These are phyloP conservation scores for Drosophila repleta DNA, from an alignment of 1,140 invertebrate genomes.

Conservation along the genomic window DNA sequence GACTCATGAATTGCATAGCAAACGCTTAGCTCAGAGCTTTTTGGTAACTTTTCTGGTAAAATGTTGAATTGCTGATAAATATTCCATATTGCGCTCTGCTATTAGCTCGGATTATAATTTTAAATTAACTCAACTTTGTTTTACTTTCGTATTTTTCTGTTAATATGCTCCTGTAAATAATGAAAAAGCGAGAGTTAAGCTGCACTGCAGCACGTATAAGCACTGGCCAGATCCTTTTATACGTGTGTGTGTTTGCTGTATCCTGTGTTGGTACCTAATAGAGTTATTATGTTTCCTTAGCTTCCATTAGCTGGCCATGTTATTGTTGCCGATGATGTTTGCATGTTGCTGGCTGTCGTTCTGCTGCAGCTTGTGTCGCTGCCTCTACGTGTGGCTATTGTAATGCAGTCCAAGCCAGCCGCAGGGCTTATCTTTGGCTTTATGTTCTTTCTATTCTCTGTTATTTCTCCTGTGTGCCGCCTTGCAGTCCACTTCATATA, in stretches of 20 bases:
- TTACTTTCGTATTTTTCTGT: too few species aligned
- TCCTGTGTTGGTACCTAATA: conserved; percentile 44
- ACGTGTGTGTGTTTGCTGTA: too few species aligned
- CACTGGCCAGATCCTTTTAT: too few species aligned
- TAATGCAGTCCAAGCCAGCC: conserved; percentile 27
- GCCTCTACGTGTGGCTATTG: conserved; percentile 63
- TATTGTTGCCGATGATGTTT: conserved; percentile 42
- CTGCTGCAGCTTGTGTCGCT: conserved; percentile 45
- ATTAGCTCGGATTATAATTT: too few species aligned
- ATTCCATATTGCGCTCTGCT: too few species aligned
- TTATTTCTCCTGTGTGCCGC: conserved; percentile 24
- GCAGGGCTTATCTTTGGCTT: conserved; percentile 19
- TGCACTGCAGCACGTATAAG: too few species aligned
- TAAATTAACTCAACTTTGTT: too few species aligned
- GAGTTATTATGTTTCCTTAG: conserved; percentile 65
- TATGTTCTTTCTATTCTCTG: conserved; percentile 17
- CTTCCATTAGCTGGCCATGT: conserved; percentile 13
- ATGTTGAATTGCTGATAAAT: too few species aligned
- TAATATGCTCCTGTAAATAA: too few species aligned
- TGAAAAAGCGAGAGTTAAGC: too few species aligned
- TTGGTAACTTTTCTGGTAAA: too few species aligned
- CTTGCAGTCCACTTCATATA: conserved; percentile 26
- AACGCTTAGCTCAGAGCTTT: too few species aligned
- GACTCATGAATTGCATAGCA: background rate
- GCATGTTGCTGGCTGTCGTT: conserved; percentile 71